These are phyloP conservation scores for Zaprionus vittiger DNA, from an alignment of 1,140 invertebrate genomes.

Conservation along the genomic window DNA sequence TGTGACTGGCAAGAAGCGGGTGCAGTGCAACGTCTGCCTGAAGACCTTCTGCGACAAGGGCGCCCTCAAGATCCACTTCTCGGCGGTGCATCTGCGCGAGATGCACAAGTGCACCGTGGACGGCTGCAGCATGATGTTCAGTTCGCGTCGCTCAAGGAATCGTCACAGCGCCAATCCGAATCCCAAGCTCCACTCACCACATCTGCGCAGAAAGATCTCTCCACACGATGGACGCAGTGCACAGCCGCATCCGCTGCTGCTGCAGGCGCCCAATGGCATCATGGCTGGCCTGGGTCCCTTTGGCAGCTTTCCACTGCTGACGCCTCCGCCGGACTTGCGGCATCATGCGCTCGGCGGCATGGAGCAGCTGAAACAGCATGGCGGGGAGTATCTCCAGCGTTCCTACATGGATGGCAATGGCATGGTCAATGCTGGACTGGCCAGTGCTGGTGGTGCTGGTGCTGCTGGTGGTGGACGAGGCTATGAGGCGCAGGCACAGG, in stretches of 20 bases:
- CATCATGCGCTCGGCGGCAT: conserved; percentile 86
- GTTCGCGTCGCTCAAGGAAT: conserved; percentile 96
- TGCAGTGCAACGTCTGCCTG: conserved; percentile 98
- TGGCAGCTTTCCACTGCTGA: conserved; percentile 90
- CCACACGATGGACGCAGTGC: conserved; percentile 95
- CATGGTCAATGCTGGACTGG: conserved; percentile 35
- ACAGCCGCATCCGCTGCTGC: conserved; percentile 91
- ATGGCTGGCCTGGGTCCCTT: conserved; percentile 89
- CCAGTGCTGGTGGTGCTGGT: no score
- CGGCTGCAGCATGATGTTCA: conserved; percentile 99
- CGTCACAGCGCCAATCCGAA: conserved; percentile 99
- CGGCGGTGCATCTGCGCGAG: conserved; percentile 98
- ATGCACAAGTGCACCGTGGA: conserved; percentile 99
- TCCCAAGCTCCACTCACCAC: conserved; percentile 98
- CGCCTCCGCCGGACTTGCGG: conserved; percentile 89
- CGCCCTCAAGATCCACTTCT: conserved; percentile 99
- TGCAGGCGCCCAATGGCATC: conserved; percentile 89
- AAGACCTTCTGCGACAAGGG: conserved; percentile 99
- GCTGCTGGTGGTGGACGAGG: conserved; percentile 29
- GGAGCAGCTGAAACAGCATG: conserved; percentile 84
- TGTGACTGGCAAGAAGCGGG: conserved; percentile 96
- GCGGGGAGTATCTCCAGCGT: conserved; percentile 74
- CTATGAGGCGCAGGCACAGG: conserved; percentile 61
- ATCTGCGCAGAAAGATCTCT: conserved; percentile 95
- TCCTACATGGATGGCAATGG: conserved; percentile 84